Conservation (phyloP, 1,140 invertebrate genomes). For the Rhyzopertha dominica region DNA sequence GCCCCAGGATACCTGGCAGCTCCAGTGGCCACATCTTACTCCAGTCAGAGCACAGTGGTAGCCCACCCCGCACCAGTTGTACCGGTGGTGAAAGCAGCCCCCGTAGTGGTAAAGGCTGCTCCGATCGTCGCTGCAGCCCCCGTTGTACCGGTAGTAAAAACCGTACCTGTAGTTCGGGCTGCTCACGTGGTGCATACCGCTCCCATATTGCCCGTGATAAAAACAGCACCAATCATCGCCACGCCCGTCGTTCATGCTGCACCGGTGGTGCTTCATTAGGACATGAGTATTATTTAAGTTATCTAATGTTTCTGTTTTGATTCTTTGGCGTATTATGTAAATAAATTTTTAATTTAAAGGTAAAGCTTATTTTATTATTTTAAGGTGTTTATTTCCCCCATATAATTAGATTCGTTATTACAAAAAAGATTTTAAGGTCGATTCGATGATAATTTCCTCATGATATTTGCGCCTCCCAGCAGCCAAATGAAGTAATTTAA, state of each 20-base stretch:
- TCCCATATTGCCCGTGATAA: conserved; percentile 44
- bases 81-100: conserved; percentile 40
- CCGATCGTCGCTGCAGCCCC: conserved; percentile 38
- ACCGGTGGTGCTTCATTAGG: conserved; percentile 45
- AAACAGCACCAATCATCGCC: conserved; percentile 44
- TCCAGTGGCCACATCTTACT: conserved; percentile 48
- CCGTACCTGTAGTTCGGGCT: conserved; percentile 39
- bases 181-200: conserved; percentile 48
- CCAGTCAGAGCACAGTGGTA: conserved; percentile 46
- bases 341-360: too few species aligned
- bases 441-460: too few species aligned
- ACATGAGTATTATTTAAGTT: too few species aligned
- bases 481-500: too few species aligned
- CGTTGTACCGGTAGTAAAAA: conserved; percentile 47
- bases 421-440: too few species aligned
- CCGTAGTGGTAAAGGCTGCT: conserved; percentile 45
- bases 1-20: conserved; percentile 46
- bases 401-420: too few species aligned
- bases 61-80: conserved; percentile 45
- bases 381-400: too few species aligned
- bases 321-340: too few species aligned
- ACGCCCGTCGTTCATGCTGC: conserved; percentile 47
- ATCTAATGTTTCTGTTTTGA: too few species aligned
- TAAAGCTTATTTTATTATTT: too few species aligned
- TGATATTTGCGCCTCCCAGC: too few species aligned